Base-by-base conservation (phyloP, 2,113 vertebrate genomes). In the Tragelaphus buxtoni region DNA sequence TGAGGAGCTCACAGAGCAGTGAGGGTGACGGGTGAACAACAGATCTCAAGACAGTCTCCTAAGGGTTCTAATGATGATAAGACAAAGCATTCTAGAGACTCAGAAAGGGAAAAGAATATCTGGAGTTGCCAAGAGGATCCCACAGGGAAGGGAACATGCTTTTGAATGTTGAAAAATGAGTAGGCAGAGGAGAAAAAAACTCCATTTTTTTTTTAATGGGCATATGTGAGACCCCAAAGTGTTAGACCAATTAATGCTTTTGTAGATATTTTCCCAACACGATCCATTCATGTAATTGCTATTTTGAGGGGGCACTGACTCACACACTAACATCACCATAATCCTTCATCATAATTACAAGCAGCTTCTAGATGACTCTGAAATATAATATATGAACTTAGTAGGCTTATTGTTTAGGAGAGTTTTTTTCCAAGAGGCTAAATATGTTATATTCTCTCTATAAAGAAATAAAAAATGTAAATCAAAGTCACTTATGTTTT, bases 401-500 rank as follows among this genome's bases (percentile, higher is more conserved):
- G 45, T n/a, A 60, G 5, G 89, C 63, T 92, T 92, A 61, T 84
- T 45, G 87, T 91, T 74, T 69, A 90, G 72, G 9, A 58, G 28
- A 83, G 3, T 28, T 79, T 94, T 81, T 86, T 91, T 42, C 58
- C 47, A 12, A 63, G 32, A 84, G 61, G 42, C 32, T 95, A 97
- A 96, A 96, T 93, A 88, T 22, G 10, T 47, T 85, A 87, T 76
- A 94, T 72, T 55, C 2, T 76, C 55, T 93, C 89, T 63, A 89
- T 86, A 97, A 90, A 53, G 49, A 96, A 93, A 90, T 88, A 93
- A 88, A 97, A 89, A 94, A 35, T 94, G 53, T 35, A 97, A 95
- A 92, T 95, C 65, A 95, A 95, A 97, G 76, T 30, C 60, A 93
- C 56, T 88, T 95, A 58, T 91, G 53, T 88, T 95, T 88, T 90